phyloP scores from a whole-genome alignment of 2,888 invertebrate species.

The Epinotia nisella region DNA sequence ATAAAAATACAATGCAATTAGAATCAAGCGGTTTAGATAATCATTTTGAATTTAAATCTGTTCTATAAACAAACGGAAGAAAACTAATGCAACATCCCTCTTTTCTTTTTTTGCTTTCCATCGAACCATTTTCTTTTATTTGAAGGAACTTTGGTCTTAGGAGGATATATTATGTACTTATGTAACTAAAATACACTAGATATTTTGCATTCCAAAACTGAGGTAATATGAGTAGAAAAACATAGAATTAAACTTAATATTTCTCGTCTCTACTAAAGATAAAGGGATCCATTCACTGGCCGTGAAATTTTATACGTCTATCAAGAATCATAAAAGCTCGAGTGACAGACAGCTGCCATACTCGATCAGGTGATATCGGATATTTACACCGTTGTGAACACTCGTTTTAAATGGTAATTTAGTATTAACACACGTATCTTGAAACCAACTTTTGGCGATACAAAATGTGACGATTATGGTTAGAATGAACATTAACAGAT shows the following conservation, averaged over 20 bases:
- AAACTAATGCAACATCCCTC: no score
- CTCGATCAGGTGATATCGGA: slow-evolving; percentile 1
- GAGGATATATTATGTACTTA: no score
- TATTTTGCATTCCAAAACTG: no score
- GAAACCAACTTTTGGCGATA: not conserved
- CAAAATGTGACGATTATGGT: not conserved
- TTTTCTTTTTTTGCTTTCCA: no score
- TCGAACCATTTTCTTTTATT: no score
- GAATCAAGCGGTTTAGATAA: no score
- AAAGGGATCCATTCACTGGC: slow-evolving; percentile 19
- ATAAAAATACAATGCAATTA: no score
- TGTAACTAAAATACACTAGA: no score
- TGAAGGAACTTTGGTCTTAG: no score
- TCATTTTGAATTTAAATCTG: no score
- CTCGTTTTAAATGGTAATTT: not conserved
- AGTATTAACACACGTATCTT: not conserved
- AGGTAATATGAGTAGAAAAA: not conserved
- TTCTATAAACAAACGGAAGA: no score
- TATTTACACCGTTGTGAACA: slow-evolving; percentile 4
- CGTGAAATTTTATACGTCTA: slow-evolving; percentile 39
- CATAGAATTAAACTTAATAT: not conserved
- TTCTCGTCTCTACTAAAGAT: slow-evolving; percentile 18
- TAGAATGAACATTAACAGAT: not conserved
- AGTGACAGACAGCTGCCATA: slow-evolving; percentile 5
- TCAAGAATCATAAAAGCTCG: slow-evolving; percentile 40